Evolutionary conservation across 2,888 invertebrate genomes (phyloP).

Genomic region (Pheosia tremula): DNA sequence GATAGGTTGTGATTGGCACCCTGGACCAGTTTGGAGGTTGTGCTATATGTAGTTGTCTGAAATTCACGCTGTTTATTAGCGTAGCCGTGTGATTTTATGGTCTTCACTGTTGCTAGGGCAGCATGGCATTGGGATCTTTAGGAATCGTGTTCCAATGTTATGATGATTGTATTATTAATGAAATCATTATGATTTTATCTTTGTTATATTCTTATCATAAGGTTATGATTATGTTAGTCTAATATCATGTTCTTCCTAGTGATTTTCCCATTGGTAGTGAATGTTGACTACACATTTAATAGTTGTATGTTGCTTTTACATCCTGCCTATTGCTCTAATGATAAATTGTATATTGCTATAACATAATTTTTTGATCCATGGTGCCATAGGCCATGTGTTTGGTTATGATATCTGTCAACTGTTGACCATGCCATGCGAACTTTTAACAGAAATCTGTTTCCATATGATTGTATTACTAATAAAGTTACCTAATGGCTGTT

Average conservation of each 20-base stretch:
- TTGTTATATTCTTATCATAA: background rate
- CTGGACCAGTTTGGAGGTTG: conserved; percentile 15
- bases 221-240: background rate
- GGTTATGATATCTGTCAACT: too few relatives aligned
- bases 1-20: conserved; percentile 24
- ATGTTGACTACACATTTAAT: background rate
- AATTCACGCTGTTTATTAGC: background rate
- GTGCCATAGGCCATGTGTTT: too few relatives aligned
- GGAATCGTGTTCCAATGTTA: background rate
- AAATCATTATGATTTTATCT: background rate
- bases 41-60: background rate
- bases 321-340: background rate
- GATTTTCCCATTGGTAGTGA: background rate
- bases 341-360: too few relatives aligned
- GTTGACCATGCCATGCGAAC: too few relatives aligned
- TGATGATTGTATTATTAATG: conserved; percentile 1
- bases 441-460: too few relatives aligned
- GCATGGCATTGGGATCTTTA: background rate
- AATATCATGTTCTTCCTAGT: background rate
- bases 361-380: too few relatives aligned
- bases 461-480: too few relatives aligned
- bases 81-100: background rate
- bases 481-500: too few relatives aligned
- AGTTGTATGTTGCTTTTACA: background rate
- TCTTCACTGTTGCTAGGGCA: conserved; percentile 3